Evolutionary conservation across 2,888 invertebrate genomes (phyloP).

Genomic region (Rhingia campestris): DNA sequence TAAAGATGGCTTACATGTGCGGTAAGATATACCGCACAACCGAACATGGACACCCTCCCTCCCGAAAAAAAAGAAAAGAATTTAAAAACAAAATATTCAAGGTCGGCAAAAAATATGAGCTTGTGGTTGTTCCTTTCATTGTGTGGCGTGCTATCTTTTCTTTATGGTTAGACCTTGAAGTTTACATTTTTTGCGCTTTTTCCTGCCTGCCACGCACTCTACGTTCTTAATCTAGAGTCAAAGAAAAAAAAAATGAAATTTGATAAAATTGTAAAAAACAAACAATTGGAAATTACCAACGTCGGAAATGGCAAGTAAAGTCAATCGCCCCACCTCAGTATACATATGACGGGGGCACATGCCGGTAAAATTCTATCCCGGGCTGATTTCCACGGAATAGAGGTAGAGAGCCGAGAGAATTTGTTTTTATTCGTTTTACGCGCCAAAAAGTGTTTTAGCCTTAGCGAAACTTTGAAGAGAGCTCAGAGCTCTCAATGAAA

Average conservation of each 20-base stretch:
- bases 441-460: conserved; percentile 54
- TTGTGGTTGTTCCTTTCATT: conserved; percentile 53
- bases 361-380: conserved; percentile 59
- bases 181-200: conserved; percentile 8
- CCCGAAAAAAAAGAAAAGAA: conserved; percentile 1
- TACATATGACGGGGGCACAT: neutral
- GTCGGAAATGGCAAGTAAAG: conserved; percentile 6
- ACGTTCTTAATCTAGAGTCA: conserved; percentile 3
- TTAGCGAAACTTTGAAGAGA: neutral
- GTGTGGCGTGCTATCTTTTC: conserved; percentile 22
- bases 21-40: conserved; percentile 20
- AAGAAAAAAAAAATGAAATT: conserved; percentile 15
- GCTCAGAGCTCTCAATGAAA: conserved; percentile 6
- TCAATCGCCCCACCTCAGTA: conserved; percentile 43
- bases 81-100: conserved; percentile 47
- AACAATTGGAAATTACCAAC: conserved; percentile 4
- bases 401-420: conserved; percentile 8
- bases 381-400: conserved; percentile 11
- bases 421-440: conserved; percentile 66
- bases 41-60: conserved; percentile 39
- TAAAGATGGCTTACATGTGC: conserved; percentile 20
- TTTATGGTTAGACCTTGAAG: neutral
- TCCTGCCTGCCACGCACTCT: conserved; percentile 51
- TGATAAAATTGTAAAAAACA: neutral
- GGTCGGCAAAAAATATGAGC: conserved; percentile 50